Evolutionary conservation across 2,888 invertebrate species (phyloP).

Genomic region (Glyphotaelius pellucidus): DNA sequence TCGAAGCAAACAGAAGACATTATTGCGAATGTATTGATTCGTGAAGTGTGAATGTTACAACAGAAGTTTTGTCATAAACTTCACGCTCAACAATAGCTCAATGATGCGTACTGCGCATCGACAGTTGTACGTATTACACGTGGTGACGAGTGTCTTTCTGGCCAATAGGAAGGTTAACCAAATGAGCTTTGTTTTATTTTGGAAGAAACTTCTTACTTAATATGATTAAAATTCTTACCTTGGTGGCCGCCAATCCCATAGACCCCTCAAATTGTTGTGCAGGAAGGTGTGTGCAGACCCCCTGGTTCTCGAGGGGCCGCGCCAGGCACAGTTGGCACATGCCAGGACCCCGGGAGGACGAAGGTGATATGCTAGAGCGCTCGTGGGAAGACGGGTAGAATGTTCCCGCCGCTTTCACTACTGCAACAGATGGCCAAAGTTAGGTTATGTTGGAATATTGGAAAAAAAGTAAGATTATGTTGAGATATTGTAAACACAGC

Average conservation of each 20-base stretch:
- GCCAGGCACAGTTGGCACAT: slow-evolving; percentile 49
- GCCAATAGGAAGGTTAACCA: too few species aligned
- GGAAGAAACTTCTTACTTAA: background rate
- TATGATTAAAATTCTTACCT: slow-evolving; percentile 69
- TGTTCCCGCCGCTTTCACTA: slow-evolving; percentile 95
- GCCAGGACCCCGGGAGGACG: background rate
- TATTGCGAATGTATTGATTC: too few species aligned
- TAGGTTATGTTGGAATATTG: slow-evolving; percentile 23
- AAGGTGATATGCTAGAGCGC: slow-evolving; percentile 54
- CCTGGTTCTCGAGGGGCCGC: slow-evolving; percentile 45
- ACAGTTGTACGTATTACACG: too few species aligned
- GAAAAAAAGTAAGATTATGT: background rate
- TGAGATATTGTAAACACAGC: background rate
- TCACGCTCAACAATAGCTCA: too few species aligned
- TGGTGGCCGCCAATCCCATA: slow-evolving; percentile 75
- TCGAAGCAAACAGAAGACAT: too few species aligned
- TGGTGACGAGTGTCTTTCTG: too few species aligned
- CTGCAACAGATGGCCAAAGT: slow-evolving; percentile 78
- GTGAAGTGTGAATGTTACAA: too few species aligned
- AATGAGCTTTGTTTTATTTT: too few species aligned
- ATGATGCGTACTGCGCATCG: too few species aligned
- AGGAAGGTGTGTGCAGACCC: slow-evolving; percentile 44
- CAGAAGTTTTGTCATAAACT: too few species aligned
- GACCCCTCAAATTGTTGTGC: slow-evolving; percentile 70
- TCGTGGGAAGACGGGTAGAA: slow-evolving; percentile 88